phyloP scores from a whole-genome alignment of 2,113 vertebrate species.

The Hymenochirus boettgeri region DNA sequence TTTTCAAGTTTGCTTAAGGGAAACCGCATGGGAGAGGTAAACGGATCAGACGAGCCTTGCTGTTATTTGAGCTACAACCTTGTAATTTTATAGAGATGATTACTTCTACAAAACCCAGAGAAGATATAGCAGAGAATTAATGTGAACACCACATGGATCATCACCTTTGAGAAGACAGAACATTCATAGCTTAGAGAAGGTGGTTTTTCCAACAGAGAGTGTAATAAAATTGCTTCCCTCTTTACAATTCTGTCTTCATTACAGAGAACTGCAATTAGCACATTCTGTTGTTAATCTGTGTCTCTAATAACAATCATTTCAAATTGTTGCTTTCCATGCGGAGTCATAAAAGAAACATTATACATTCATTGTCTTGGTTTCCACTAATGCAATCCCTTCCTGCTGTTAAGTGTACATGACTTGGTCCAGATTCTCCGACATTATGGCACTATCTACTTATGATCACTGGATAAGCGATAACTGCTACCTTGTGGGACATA shows the following conservation, averaged over 20 bases:
- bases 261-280: conserved; percentile 10
- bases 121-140: neutral
- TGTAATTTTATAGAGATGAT: neutral
- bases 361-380: neutral
- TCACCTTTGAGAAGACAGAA: neutral
- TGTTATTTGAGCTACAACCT: neutral
- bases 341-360: conserved; percentile 28
- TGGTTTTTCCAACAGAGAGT: neutral
- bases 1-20: neutral
- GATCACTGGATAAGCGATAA: no score
- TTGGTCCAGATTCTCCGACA: neutral
- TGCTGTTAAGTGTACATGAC: neutral
- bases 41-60: neutral
- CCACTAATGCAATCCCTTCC: conserved; percentile 5
- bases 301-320: conserved; percentile 23
- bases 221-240: neutral
- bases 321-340: conserved; percentile 17
- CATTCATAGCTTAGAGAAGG: neutral
- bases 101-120: neutral
- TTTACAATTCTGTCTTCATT: conserved; percentile 10
- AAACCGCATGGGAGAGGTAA: neutral
- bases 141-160: neutral
- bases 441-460: neutral
- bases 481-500: neutral
- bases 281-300: conserved; percentile 28